A percentile compares a stretch with the other conserved stretches of the same genome.
Evolutionary conservation across 1,140 invertebrate species (phyloP).

Genomic region (Mesaphorura yosii): DNA sequence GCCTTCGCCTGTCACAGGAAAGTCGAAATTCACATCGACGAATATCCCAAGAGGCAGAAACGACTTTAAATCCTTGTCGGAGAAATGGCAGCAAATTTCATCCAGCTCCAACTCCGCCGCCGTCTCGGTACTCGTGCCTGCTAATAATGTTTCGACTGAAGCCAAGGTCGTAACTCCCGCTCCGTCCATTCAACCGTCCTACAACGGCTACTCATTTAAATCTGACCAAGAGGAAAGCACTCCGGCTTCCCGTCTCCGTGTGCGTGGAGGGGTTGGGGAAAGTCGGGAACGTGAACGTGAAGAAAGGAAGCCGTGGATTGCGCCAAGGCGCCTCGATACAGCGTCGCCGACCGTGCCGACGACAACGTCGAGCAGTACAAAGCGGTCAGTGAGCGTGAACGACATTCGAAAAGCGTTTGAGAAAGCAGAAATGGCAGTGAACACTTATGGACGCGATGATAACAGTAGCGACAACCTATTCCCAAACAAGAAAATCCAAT

Average conservation of each 20-base stretch:
- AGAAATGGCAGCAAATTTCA: constrained; percentile 37
- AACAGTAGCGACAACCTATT: constrained; percentile 5
- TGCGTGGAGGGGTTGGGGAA: background rate
- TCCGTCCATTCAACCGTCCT: no score
- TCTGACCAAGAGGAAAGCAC: no score
- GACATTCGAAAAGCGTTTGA: constrained; percentile 52
- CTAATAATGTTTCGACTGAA: no score
- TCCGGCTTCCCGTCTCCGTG: no score
- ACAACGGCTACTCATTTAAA: no score
- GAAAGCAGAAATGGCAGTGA: constrained; percentile 37
- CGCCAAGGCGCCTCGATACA: background rate
- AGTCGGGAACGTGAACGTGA: background rate
- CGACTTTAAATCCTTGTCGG: constrained; percentile 37
- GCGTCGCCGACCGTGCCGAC: background rate
- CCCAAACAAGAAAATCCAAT: background rate
- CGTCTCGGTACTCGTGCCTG: background rate
- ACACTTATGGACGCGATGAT: constrained; percentile 21
- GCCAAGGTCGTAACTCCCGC: background rate
- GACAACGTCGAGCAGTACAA: constrained; percentile 11
- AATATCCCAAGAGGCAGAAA: constrained; percentile 31
- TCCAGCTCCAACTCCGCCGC: constrained; percentile 12
- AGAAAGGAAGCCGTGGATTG: no score
- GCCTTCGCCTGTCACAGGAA: no score
- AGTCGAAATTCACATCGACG: no score
- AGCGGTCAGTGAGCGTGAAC: constrained; percentile 39